These are phyloP conservation scores for Tiliacea aurago DNA, from an alignment of 2,888 invertebrate species.

Conservation along the genomic window DNA sequence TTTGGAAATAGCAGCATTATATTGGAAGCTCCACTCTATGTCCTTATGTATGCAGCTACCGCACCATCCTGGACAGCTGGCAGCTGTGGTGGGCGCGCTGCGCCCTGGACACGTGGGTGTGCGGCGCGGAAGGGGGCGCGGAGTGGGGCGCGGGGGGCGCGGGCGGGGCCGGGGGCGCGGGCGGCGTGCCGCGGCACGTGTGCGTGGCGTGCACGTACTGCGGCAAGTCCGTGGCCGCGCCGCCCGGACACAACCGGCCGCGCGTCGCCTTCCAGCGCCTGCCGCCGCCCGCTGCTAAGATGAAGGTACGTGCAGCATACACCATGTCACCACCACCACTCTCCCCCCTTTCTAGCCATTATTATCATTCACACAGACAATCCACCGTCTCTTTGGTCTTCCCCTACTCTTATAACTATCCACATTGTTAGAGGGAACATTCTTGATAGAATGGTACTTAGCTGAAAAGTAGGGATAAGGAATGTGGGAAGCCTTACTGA, in stretches of 20 bases:
- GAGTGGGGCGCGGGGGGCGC: slow-evolving; percentile 82
- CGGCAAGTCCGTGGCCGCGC: slow-evolving; percentile 97
- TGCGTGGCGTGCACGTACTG: slow-evolving; percentile 97
- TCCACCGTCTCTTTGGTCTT: background rate
- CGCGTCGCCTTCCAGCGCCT: slow-evolving; percentile 91
- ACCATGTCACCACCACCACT: background rate
- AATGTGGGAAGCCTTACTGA: background rate
- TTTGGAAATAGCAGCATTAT: too few relatives aligned
- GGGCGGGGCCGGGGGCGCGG: slow-evolving; percentile 75
- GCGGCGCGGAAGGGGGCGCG: slow-evolving; percentile 89
- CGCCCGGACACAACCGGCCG: slow-evolving; percentile 89
- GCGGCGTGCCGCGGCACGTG: slow-evolving; percentile 75
- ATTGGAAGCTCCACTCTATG: background rate
- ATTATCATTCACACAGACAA: background rate
- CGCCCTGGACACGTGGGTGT: slow-evolving; percentile 95
- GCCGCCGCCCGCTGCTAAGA: slow-evolving; percentile 93
- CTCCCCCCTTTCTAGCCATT: background rate
- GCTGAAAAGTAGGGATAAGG: background rate
- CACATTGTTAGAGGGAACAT: background rate
- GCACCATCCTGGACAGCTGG: slow-evolving; percentile 96
- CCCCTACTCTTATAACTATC: background rate
- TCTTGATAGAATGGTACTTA: background rate
- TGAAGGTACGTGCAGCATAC: slow-evolving; percentile 89
- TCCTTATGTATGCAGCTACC: slow-evolving; percentile 91
- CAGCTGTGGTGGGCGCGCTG: slow-evolving; percentile 97